phyloP scores from a whole-genome alignment of 1,140 invertebrate genomes.

The Trachelipus rathkii region DNA sequence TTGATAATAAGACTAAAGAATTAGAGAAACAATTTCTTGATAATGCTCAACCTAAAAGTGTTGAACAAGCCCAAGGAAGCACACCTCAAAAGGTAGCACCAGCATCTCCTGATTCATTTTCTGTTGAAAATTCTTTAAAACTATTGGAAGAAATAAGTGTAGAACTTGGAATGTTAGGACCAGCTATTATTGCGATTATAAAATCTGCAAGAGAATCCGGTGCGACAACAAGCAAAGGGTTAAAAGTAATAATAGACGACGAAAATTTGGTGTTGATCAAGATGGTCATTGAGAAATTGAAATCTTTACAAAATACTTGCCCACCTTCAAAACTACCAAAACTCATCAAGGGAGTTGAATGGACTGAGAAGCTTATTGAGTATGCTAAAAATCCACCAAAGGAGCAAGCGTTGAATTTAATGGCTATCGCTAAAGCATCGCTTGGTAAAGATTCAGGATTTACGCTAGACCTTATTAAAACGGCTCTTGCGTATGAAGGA shows the following conservation, averaged over 20 bases:
- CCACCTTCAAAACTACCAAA: neutral
- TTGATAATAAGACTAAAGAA: neutral
- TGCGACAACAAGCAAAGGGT: neutral
- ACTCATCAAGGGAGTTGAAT: neutral
- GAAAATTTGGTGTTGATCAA: conserved; percentile 1
- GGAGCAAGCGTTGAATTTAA: neutral
- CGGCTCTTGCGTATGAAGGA: neutral
- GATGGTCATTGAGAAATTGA: neutral
- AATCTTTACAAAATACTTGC: neutral
- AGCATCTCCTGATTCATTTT: neutral
- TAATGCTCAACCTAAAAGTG: neutral
- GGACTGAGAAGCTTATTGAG: neutral
- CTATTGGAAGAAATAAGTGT: neutral
- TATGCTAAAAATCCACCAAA: neutral
- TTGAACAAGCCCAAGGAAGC: neutral
- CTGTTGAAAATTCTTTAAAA: neutral
- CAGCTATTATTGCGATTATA: neutral
- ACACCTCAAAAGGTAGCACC: neutral
- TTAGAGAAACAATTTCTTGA: neutral
- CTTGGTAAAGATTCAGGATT: neutral
- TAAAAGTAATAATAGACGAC: neutral
- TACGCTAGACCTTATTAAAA: neutral
- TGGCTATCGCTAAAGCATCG: neutral
- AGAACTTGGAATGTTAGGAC: neutral
- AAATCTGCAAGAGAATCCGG: neutral